Evolutionary conservation across 2,888 invertebrate species (phyloP), one percentile per base, ranked within the genome.

Genomic region (Oegoconia quadripuncta): DNA sequence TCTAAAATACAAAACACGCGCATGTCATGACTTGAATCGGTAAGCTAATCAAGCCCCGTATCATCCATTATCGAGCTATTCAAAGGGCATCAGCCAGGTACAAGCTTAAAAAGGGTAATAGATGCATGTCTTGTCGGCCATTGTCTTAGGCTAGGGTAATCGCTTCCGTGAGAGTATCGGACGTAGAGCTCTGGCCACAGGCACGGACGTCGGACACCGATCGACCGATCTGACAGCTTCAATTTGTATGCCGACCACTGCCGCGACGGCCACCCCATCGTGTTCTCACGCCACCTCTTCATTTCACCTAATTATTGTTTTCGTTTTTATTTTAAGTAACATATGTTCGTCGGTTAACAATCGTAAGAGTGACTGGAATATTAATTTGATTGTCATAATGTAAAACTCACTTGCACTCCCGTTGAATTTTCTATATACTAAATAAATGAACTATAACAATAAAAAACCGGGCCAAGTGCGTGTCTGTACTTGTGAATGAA

Each of bases 91-190:
- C 63, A 71, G 59, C 63, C 65, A 60, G 66, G 64, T 67, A 59
- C 56, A 64, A 61, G 54, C 64, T 74, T 72, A 70, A 78, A 77
- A 78, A 75, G 75, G 78, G 76, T 79, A 82, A 81, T 83, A 74
- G 80, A 84, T 83, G 84, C 86, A 80, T 74, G 79, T 70, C 76
- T 82, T 79, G 82, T 76, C 73, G 68, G 64, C 75, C 71, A 84
- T 83, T 83, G 86, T 84, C 81, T 84, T 68, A 74, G 62, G 67
- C 76, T 68, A 74, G 62, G 67, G 76, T 80, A 80, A 84, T 79
- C 76, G 76, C 76, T 87, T 86, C 86, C 86, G 82, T 86, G 84
- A 83, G 86, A 84, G 75, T 61, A 58, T 53, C 56, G 64, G 48
- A 50, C 55, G 48, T 48, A 46, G n/a, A n/a, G n/a, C n/a, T n/a